Conservation (phyloP, 2,113 vertebrate species). For the Fulmarus glacialis region DNA sequence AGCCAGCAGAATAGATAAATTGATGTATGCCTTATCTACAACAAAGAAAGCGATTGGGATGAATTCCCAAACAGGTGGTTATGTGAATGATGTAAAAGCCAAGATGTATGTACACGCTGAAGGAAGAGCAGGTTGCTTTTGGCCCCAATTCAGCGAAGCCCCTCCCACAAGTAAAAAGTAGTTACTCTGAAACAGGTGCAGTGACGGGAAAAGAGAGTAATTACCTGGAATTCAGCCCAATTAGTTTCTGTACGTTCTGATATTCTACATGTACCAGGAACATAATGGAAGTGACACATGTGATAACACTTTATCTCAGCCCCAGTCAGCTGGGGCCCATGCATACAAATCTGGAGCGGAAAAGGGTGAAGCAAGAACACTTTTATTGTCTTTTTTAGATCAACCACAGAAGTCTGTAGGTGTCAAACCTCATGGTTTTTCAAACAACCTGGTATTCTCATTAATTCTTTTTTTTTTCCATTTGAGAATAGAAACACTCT, state of each 20-base stretch:
- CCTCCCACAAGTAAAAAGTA: neutral
- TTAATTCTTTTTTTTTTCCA: neutral
- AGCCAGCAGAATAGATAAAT: slow-evolving; percentile 24
- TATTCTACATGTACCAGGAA: neutral
- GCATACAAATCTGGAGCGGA: neutral
- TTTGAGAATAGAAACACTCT: neutral
- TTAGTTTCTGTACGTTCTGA: neutral
- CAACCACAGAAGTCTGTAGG: slow-evolving; percentile 25
- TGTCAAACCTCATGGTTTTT: slow-evolving; percentile 4
- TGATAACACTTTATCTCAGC: slow-evolving; percentile 16
- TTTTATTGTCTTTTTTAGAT: neutral
- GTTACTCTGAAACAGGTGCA: neutral
- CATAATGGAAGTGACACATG: neutral
- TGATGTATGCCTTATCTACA: neutral
- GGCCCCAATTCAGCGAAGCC: neutral
- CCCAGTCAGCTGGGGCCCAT: neutral
- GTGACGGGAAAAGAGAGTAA: neutral
- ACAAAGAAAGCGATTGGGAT: neutral
- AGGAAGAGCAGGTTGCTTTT: neutral
- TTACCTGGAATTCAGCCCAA: slow-evolving; percentile 18
- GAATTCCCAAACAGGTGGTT: slow-evolving; percentile 19
- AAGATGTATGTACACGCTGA: neutral
- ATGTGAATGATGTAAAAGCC: neutral
- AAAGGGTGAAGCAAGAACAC: slow-evolving; percentile 6
- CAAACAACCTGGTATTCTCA: neutral